Percentiles rank a stretch among this genome's conserved stretches.
These are phyloP conservation scores for Arctocebus calabarensis DNA, from an alignment of 2,797 vertebrate species.

Conservation along the genomic window DNA sequence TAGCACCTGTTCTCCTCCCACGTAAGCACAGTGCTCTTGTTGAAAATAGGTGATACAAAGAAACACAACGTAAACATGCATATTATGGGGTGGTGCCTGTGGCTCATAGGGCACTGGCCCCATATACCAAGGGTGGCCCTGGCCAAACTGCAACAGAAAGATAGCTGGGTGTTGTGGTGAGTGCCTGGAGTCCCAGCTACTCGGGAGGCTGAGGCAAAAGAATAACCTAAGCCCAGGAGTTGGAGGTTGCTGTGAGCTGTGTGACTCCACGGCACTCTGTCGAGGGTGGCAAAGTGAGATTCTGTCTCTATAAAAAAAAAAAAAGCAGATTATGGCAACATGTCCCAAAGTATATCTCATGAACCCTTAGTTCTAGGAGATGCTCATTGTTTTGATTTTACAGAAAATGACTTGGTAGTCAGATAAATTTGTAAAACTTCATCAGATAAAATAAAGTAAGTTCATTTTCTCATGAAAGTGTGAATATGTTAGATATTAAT, in stretches of 20 bases:
- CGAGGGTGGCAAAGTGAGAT: no score
- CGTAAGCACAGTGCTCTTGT: background rate
- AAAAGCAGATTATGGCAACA: background rate
- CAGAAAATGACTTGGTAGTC: background rate
- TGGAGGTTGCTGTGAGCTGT: no score
- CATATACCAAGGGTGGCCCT: no score
- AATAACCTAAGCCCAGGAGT: no score
- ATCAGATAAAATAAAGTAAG: background rate
- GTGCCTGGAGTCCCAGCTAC: no score
- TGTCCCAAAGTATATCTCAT: background rate
- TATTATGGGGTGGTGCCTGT: no score
- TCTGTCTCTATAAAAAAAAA: background rate
- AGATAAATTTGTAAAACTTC: slow-evolving; percentile 32
- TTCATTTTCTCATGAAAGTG: background rate
- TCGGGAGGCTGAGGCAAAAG: no score
- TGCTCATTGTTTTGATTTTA: background rate
- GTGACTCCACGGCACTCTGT: no score
- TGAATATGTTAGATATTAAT: background rate
- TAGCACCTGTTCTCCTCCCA: background rate
- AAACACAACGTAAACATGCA: background rate
- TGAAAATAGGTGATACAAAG: background rate
- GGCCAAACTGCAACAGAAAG: no score
- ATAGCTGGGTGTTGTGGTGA: no score
- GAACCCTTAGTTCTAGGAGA: background rate
- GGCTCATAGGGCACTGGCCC: no score